Conservation (phyloP, 2,113 vertebrate genomes). For the Bufo bufo region DNA sequence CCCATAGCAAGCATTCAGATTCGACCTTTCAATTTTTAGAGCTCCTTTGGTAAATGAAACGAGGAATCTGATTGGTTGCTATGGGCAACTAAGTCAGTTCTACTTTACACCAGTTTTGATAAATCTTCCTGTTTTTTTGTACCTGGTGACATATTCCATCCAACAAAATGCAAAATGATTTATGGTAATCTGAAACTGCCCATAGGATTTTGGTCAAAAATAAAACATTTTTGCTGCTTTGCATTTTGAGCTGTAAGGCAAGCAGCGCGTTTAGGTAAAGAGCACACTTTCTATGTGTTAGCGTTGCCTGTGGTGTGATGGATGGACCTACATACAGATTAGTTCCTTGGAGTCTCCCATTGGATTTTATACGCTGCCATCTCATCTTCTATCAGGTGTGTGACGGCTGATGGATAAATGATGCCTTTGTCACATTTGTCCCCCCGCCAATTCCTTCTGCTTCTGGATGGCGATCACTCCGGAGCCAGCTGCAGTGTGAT, state of each 20-base stretch:
- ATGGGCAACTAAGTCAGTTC: no score
- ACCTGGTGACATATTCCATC: no score
- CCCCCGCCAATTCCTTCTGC: conserved; percentile 8
- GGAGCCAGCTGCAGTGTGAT: conserved; percentile 55
- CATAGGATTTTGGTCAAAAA: background rate
- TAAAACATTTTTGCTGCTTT: conserved; percentile 15
- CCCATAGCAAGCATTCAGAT: no score
- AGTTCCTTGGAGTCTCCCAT: conserved; percentile 17
- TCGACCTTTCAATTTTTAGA: no score
- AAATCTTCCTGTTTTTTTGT: no score
- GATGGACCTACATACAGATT: conserved; percentile 45
- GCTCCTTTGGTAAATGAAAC: no score
- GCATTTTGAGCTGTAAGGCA: conserved; percentile 20
- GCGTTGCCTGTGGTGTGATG: conserved; percentile 19
- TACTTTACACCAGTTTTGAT: no score
- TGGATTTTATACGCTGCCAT: conserved; percentile 28
- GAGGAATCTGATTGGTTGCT: no score
- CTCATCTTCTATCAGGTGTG: conserved; percentile 53
- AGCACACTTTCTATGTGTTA: background rate
- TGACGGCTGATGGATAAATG: conserved; percentile 57
- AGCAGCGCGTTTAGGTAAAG: conserved; percentile 34
- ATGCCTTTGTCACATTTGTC: conserved; percentile 49
- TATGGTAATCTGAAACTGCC: background rate
- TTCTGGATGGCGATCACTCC: conserved; percentile 41
- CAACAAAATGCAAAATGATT: background rate